These are phyloP conservation scores for Caenorhabditis auriculariae DNA, from an alignment of 2,888 invertebrate species.

Conservation along the genomic window DNA sequence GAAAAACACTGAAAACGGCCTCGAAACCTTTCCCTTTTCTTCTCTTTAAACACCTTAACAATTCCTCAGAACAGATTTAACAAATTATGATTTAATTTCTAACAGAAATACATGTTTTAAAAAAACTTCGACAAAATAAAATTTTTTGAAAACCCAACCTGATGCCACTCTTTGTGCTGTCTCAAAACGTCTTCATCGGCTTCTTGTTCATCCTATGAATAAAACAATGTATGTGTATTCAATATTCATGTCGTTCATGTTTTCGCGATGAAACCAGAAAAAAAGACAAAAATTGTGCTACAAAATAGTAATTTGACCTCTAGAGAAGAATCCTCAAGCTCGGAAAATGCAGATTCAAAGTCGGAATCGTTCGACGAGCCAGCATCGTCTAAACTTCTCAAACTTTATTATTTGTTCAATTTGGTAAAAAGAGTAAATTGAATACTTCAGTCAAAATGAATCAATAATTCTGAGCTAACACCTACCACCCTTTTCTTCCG, in stretches of 20 bases:
- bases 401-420: background rate
- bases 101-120: too few relatives aligned
- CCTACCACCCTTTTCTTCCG: slow-evolving; percentile 14
- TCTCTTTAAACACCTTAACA: too few relatives aligned
- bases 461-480: too few relatives aligned
- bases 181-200: slow-evolving; percentile 41
- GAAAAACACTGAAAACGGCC: too few relatives aligned
- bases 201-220: slow-evolving; percentile 5
- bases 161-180: slow-evolving; percentile 57
- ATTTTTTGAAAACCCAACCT: too few relatives aligned
- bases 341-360: slow-evolving; percentile 52
- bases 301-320: slow-evolving; percentile 1
- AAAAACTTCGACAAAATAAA: too few relatives aligned
- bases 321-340: slow-evolving; percentile 26
- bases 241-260: background rate
- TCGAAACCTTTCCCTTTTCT: too few relatives aligned
- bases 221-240: background rate
- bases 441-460: background rate
- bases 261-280: background rate
- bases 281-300: background rate
- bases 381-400: slow-evolving; percentile 17
- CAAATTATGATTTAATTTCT: too few relatives aligned
- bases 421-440: background rate
- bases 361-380: slow-evolving; percentile 44
- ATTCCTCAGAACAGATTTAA: too few relatives aligned